These are phyloP conservation scores for Drosophila murphyi DNA, from an alignment of 1,140 invertebrate genomes.

Conservation along the genomic window DNA sequence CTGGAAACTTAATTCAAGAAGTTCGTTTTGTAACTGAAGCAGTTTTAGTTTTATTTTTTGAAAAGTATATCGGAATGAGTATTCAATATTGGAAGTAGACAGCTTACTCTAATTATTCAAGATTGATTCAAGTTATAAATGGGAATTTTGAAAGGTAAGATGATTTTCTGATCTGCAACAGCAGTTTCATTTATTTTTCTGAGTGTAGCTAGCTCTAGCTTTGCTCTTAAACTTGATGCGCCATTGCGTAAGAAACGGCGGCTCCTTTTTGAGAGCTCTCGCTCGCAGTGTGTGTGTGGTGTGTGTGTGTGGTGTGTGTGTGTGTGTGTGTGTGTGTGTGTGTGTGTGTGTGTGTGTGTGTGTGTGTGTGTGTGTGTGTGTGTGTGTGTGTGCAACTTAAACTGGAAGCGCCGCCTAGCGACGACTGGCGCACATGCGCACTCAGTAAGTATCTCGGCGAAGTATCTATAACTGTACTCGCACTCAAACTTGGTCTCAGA, in stretches of 20 bases:
- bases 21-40: not conserved
- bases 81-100: no score
- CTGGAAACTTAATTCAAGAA: not conserved
- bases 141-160: no score
- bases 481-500: not conserved
- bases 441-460: slow-evolving; percentile 20
- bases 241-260: slow-evolving; percentile 46
- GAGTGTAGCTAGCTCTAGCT: not conserved
- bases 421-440: slow-evolving; percentile 37
- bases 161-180: no score
- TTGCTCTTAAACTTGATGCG: slow-evolving; percentile 30
- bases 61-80: not conserved
- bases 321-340: slow-evolving; percentile 35
- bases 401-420: slow-evolving; percentile 34
- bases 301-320: slow-evolving; percentile 38
- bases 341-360: no score
- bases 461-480: slow-evolving; percentile 42
- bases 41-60: not conserved
- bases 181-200: not conserved
- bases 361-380: slow-evolving; percentile 27
- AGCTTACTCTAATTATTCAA: no score
- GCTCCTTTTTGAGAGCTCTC: slow-evolving; percentile 29
- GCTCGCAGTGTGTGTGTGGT: slow-evolving; percentile 19
- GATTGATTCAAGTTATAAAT: no score
- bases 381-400: slow-evolving; percentile 44